phyloP scores from a whole-genome alignment of 2,113 vertebrate genomes.

The Tretioscincus oriximinensis region DNA sequence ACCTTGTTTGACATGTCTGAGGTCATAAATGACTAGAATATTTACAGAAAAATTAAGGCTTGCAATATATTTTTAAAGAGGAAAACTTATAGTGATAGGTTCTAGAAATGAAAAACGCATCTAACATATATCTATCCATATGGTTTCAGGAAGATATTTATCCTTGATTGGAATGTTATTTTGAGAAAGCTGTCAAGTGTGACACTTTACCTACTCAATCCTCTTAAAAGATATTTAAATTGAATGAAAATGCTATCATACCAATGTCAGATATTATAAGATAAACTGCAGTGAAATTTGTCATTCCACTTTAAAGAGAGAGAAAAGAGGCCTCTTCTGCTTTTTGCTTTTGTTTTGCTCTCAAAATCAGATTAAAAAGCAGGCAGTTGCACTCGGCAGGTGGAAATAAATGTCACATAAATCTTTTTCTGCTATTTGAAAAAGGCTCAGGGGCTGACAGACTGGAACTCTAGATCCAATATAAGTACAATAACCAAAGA shows the following conservation, averaged over 20 bases:
- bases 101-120: not conserved
- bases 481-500: constrained; percentile 6
- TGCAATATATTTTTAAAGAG: not conserved
- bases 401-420: not conserved
- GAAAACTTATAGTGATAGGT: not conserved
- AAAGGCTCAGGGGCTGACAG: not conserved
- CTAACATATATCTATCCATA: not conserved
- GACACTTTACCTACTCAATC: not conserved
- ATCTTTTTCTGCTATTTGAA: not conserved
- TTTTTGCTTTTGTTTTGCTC: not conserved
- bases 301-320: not conserved
- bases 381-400: not conserved
- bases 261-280: fast-evolving
- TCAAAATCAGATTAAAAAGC: not conserved
- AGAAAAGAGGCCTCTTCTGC: not conserved
- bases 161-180: not conserved
- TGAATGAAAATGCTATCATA: not conserved
- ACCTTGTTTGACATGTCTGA: not conserved
- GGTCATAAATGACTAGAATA: not conserved
- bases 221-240: not conserved
- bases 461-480: not conserved
- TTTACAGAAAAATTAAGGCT: not conserved
- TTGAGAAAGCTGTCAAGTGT: not conserved
- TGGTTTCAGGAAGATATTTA: not conserved
- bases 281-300: not conserved